A percentile compares a stretch with the other conserved stretches of the same genome.
Conservation (phyloP, 37 sponge, comb jelly and placozoan species). For the Aplysina aerophoba region DNA sequence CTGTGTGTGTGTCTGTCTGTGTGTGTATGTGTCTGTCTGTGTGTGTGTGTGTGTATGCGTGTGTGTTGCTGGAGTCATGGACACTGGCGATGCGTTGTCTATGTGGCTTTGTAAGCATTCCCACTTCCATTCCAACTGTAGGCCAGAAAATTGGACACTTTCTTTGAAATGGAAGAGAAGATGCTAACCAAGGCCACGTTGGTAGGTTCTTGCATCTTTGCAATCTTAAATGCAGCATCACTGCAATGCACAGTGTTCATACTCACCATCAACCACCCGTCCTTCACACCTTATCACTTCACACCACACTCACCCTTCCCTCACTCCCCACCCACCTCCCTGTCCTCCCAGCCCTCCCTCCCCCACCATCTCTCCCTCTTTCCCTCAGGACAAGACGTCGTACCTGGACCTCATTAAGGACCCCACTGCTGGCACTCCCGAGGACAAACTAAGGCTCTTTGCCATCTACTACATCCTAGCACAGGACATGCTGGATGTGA, state of each 20-base stretch:
- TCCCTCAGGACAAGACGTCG: slow-evolving; percentile 6
- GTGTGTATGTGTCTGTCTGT: no score
- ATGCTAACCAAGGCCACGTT: slow-evolving; percentile 88
- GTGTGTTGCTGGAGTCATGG: not conserved
- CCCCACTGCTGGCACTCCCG: slow-evolving; percentile 72
- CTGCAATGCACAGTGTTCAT: no score
- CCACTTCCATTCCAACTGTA: slow-evolving; percentile 17
- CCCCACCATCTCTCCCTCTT: not conserved
- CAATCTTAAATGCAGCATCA: not conserved
- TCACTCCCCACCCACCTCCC: not conserved
- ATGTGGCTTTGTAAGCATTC: not conserved
- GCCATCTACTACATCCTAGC: slow-evolving; percentile 88
- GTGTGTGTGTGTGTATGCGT: not conserved
- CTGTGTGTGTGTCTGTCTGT: no score
- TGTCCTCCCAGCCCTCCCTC: not conserved
- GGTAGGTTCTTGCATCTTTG: slow-evolving; percentile 28
- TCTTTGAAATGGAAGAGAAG: slow-evolving; percentile 98
- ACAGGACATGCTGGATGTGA: slow-evolving; percentile 73
- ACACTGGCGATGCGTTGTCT: not conserved
- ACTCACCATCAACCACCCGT: no score
- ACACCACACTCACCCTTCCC: no score
- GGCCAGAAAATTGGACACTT: slow-evolving; percentile 87
- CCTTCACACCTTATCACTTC: no score
- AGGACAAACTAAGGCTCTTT: slow-evolving; percentile 95
- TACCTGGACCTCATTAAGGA: slow-evolving; percentile 23